These are phyloP conservation scores for Bubalus kerabau DNA, from an alignment of 2,113 vertebrate species.

Conservation along the genomic window DNA sequence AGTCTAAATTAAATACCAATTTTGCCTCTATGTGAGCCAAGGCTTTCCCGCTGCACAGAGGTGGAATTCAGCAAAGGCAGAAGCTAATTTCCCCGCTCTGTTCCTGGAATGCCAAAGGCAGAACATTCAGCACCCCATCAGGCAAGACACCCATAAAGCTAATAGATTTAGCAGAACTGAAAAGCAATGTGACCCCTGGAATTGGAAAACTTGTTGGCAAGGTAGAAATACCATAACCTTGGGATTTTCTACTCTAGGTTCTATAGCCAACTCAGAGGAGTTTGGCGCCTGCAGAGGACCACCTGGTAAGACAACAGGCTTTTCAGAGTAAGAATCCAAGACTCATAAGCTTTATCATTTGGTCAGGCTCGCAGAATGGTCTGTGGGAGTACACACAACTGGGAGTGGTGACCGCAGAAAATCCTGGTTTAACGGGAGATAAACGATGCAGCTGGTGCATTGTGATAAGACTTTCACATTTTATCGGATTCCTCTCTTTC, in stretches of 20 bases:
- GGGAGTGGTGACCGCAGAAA: not conserved
- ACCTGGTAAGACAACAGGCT: slow-evolving; percentile 10
- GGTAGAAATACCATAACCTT: slow-evolving; percentile 5
- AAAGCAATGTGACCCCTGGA: slow-evolving; percentile 38
- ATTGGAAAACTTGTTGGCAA: slow-evolving; percentile 23
- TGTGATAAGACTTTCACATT: not conserved
- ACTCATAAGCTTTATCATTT: not conserved
- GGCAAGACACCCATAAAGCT: slow-evolving; percentile 26
- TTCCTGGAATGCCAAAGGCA: not conserved
- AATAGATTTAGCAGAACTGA: slow-evolving; percentile 61
- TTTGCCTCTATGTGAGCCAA: slow-evolving; percentile 27
- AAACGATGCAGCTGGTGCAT: not conserved
- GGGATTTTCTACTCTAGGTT: not conserved
- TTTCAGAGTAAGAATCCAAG: not conserved
- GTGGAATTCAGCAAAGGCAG: slow-evolving; percentile 33
- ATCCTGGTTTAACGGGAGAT: not conserved
- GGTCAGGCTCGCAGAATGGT: not conserved
- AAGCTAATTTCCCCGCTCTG: slow-evolving; percentile 27
- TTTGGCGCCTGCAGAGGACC: not conserved
- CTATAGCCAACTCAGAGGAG: not conserved
- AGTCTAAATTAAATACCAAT: slow-evolving; percentile 58
- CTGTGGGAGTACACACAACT: not conserved
- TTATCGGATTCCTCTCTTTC: not conserved
- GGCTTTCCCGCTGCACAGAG: slow-evolving; percentile 6
- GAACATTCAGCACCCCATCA: not conserved